These are phyloP conservation scores for Typhlomys cinereus DNA, from an alignment of 2,113 vertebrate genomes.

Conservation along the genomic window DNA sequence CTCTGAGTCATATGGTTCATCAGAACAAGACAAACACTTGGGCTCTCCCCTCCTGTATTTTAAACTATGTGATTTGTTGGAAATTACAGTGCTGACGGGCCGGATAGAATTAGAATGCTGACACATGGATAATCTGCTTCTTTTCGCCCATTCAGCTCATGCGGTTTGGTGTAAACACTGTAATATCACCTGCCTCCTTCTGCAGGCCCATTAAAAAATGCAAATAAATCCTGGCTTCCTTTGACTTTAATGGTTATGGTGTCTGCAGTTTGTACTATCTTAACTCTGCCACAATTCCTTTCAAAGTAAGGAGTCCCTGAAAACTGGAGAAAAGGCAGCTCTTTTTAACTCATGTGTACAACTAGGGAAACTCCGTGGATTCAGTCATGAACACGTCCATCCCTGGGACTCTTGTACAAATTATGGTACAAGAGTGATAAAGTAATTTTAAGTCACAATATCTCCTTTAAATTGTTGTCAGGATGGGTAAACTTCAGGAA, in stretches of 20 bases:
- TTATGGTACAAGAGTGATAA: neutral
- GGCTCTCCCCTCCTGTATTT: slow-evolving; percentile 53
- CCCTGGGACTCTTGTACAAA: neutral
- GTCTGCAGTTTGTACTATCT: neutral
- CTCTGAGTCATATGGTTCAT: slow-evolving; percentile 54
- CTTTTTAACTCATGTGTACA: neutral
- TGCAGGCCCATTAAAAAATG: slow-evolving; percentile 54
- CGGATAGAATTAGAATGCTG: slow-evolving; percentile 60
- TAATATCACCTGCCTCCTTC: slow-evolving; percentile 57
- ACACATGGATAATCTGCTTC: slow-evolving; percentile 61
- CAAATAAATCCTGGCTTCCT: slow-evolving; percentile 55
- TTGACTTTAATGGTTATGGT: slow-evolving; percentile 20
- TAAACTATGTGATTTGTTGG: slow-evolving; percentile 48
- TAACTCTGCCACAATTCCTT: neutral
- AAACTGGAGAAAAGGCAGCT: slow-evolving; percentile 19
- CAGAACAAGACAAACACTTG: slow-evolving; percentile 64
- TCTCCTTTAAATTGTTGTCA: neutral
- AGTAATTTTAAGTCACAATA: neutral
- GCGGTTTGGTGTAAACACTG: slow-evolving; percentile 48
- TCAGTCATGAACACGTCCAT: neutral
- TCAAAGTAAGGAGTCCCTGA: neutral
- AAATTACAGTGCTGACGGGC: slow-evolving; percentile 58
- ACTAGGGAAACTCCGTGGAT: neutral
- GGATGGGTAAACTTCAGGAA: neutral
- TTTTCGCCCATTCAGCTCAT: slow-evolving; percentile 43